These are phyloP conservation scores for Cavia aperea DNA, from an alignment of 2,113 vertebrate genomes.

Conservation along the genomic window DNA sequence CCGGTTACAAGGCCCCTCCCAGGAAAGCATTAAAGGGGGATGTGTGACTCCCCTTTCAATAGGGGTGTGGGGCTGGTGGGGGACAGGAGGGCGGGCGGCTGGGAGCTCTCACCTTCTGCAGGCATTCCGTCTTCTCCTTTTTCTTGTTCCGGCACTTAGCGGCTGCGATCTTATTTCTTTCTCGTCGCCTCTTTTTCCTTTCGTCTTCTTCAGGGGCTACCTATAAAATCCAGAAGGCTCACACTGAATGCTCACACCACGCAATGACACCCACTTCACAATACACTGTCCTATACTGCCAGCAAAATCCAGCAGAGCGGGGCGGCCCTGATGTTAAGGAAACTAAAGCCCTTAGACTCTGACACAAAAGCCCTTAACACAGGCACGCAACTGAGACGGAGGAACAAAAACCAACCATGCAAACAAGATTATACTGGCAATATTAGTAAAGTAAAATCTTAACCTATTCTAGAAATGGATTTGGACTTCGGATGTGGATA, in stretches of 20 bases:
- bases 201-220: constrained; percentile 82
- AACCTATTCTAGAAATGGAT: neutral
- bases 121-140: constrained; percentile 93
- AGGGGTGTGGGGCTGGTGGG: accelerated
- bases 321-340: neutral
- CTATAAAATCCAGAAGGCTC: constrained; percentile 69
- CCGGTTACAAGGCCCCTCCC: neutral
- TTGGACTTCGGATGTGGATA: constrained; percentile 9
- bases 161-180: constrained; percentile 96
- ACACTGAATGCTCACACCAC: neutral
- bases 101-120: constrained; percentile 88
- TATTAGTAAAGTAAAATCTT: neutral
- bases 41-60: neutral
- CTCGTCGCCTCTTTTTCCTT: constrained; percentile 89
- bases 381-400: neutral
- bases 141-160: constrained; percentile 98
- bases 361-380: neutral
- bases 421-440: neutral
- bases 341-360: neutral
- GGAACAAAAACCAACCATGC: neutral
- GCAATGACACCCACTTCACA: neutral
- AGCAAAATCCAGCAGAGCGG: neutral
- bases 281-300: neutral
- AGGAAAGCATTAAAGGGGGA: neutral
- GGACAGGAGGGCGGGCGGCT: neutral